These are phyloP conservation scores for Neelides sp. DNA, from an alignment of 1,140 invertebrate species.

Conservation along the genomic window DNA sequence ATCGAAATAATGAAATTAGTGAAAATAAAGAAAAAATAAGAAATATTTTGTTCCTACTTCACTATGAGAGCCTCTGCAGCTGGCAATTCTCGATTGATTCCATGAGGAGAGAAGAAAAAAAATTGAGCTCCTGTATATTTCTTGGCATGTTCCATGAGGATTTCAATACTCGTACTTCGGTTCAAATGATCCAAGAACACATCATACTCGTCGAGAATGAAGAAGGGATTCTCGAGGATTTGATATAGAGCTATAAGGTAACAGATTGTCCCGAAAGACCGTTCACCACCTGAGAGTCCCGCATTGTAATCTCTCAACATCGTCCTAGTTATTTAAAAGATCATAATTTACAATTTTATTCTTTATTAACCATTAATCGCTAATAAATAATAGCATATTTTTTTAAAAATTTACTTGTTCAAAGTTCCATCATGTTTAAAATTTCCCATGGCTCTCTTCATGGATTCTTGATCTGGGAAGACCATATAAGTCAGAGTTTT, in stretches of 20 bases:
- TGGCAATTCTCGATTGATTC: conserved; percentile 6
- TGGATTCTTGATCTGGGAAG: conserved; percentile 35
- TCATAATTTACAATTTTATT: neutral
- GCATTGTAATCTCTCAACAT: conserved; percentile 45
- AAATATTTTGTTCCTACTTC: neutral
- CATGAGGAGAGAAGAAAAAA: conserved; percentile 22
- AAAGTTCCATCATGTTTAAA: conserved; percentile 42
- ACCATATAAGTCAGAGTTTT: conserved; percentile 38
- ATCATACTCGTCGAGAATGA: conserved; percentile 94
- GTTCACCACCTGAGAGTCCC: conserved; percentile 80
- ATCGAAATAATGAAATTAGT: too few relatives aligned
- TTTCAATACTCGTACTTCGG: conserved; percentile 11
- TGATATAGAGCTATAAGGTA: conserved; percentile 89
- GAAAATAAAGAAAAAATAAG: neutral
- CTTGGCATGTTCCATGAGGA: conserved; percentile 9
- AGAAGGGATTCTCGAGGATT: conserved; percentile 75
- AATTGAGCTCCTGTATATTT: conserved; percentile 10
- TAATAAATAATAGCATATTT: conserved; percentile 8
- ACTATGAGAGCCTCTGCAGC: neutral
- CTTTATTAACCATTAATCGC: conserved; percentile 1
- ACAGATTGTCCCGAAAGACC: conserved; percentile 83
- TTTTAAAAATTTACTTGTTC: conserved; percentile 13
- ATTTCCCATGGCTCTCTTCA: conserved; percentile 23
- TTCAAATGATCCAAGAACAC: conserved; percentile 68
- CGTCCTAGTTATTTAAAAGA: conserved; percentile 17